Base-by-base conservation (phyloP, 2,888 invertebrate genomes). In the Steinernema scapterisci region DNA sequence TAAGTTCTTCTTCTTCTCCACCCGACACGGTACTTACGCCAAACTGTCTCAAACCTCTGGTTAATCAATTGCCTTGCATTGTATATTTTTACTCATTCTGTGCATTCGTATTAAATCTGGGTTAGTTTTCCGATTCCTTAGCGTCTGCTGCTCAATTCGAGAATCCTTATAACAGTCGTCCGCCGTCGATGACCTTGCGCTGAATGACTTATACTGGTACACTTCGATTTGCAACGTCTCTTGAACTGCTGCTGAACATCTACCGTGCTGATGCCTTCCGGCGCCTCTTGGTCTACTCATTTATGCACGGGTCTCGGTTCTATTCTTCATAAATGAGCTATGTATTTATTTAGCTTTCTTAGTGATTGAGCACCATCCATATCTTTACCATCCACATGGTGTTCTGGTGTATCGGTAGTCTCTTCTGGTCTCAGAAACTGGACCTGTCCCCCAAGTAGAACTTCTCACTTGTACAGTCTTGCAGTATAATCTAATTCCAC, bases 121-220 rank as follows among this genome's bases (percentile, higher is more conserved):
- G 63, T 63, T 63, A 63, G 63, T n/a, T 31, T n/a, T 31, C 63
- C 16, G 63, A 63, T 63, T 63, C 63, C 63, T 63, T 63, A 63
- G 63, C 31, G 63, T 31, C 19, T 63, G 63, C 63, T 63, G 63
- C 63, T 63, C 63, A 63, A 63, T 63, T 25, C 5, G 23, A 27
- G 27, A 27, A 63, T 63, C 27, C 21, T 63, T 25, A 38, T 25
- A 31, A 63, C 63, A 25, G 63, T 63, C 63, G 63, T 63, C 63
- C 27, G 27, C 23, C 16, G 63, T 25, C 27, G 63, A 63, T 27
- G 27, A 63, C 63, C 63, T 63, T 63, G 63, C 25, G 63, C 23
- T 27, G 38, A 38, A 25, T 63, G 19, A 11, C 31, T 27, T 25
- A 63, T 63, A 63, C 63, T 63, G 63, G 63, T 63, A 63, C 19